Evolutionary conservation across 2,888 invertebrate species (phyloP), one percentile per base, ranked within the genome.

Genomic region (Pachycephus smyrnensis): DNA sequence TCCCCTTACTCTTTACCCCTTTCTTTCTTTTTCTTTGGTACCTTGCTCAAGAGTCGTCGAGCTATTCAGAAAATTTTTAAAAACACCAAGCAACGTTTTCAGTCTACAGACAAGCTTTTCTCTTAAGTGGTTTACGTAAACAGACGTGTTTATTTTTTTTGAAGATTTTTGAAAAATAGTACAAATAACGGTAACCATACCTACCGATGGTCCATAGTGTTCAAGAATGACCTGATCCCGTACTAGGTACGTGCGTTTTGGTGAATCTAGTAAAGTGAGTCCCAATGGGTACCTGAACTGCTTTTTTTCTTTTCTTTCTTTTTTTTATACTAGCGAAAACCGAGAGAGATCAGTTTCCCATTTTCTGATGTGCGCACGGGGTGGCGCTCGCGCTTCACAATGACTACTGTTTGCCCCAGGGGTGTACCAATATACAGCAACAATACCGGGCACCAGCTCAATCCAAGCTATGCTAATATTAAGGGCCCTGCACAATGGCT

Each of bases 401-500:
- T 71, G 78, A 79, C 76, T 73, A 75, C 74, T 77, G 79, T 79
- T 75, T 76, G 79, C 77, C 77, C 76, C 79, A 77, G 77, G 77
- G 79, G 79, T 80, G 76, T 79, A 79, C 79, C 79, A 76, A 80
- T 80, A 80, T 77, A 79, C 76, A 77, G 73, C 75, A 69, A 69
- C 79, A 79, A 79, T 79, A 71, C 76, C 73, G 77, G 75, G 75
- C 78, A 79, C 73, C 79, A 76, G 75, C 79, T 73, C 79, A 76
- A 79, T 55, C n/a, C 77, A 73, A 32, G 80, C 84, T 83, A 84
- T 82, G 83, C 83, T 85, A 84, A 85, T 85, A 84, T 82, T 81
- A 83, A 84, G 82, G 83, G 82, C 79, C 78, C 79, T 36, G 75
- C 83, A 87, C 86, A 86, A 86, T 86, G 81, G 79, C 82, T 75